Percentiles rank a stretch among this genome's conserved stretches.
Evolutionary conservation across 2,888 invertebrate genomes (phyloP).

Genomic region (Camptogramma bilineatum): DNA sequence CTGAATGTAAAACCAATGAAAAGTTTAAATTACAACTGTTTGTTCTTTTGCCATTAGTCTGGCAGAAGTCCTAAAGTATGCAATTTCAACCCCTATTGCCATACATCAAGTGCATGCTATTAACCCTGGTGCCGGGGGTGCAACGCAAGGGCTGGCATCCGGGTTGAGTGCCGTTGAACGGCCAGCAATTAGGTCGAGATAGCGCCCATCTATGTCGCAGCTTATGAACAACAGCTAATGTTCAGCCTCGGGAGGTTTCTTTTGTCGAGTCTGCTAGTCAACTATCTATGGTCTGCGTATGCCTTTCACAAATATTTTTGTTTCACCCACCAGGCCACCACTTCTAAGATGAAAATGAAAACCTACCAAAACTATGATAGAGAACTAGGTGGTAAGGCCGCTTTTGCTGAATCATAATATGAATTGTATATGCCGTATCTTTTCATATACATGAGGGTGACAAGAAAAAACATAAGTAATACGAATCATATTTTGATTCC

Average conservation of each 20-base stretch:
- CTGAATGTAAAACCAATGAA: too few relatives aligned
- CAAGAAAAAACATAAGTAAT: too few relatives aligned
- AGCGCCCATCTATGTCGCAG: conserved; percentile 57
- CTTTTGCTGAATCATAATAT: too few relatives aligned
- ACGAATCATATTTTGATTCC: too few relatives aligned
- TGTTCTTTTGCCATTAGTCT: background rate
- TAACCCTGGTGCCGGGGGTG: conserved; percentile 51
- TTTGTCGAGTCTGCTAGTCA: background rate
- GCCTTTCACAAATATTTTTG: background rate
- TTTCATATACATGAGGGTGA: too few relatives aligned
- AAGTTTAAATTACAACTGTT: background rate
- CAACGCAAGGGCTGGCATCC: conserved; percentile 63
- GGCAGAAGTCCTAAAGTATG: background rate
- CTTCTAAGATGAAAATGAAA: too few relatives aligned
- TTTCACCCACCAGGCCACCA: too few relatives aligned
- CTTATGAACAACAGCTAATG: conserved; percentile 23
- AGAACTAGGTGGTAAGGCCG: too few relatives aligned
- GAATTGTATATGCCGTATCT: too few relatives aligned
- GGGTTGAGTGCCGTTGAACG: conserved; percentile 78
- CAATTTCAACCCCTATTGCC: conserved; percentile 14
- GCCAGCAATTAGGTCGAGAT: conserved; percentile 76
- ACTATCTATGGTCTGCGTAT: background rate
- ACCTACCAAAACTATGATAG: too few relatives aligned
- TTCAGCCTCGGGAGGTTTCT: background rate
- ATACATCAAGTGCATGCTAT: conserved; percentile 44